phyloP scores from a whole-genome alignment of 2,888 invertebrate genomes.

The Gymnoscelis rufifasciata region DNA sequence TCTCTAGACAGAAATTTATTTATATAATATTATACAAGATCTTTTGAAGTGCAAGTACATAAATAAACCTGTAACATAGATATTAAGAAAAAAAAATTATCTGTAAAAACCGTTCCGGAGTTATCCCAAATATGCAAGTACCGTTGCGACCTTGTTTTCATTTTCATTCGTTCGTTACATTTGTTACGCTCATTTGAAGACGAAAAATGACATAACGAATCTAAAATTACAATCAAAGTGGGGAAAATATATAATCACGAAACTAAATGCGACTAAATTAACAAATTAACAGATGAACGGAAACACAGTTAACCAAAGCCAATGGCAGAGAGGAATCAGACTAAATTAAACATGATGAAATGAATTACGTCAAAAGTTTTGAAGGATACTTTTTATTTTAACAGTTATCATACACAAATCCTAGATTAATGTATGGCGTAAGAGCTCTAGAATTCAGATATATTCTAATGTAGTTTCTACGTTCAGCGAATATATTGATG shows the following conservation, averaged over 20 bases:
- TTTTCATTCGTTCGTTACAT: constrained; percentile 55
- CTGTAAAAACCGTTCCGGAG: constrained; percentile 29
- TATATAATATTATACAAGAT: too few relatives aligned
- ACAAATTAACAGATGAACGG: constrained; percentile 24
- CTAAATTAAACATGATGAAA: constrained; percentile 27
- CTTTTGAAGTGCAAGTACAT: too few relatives aligned
- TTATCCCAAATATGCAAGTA: constrained; percentile 61
- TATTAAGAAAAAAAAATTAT: not conserved
- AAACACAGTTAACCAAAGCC: constrained; percentile 16
- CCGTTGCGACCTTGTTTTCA: constrained; percentile 74
- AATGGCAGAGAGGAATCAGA: constrained; percentile 18
- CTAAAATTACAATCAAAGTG: constrained; percentile 18
- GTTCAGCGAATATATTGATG: constrained; percentile 31
- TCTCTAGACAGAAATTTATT: not conserved
- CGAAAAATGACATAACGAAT: constrained; percentile 49
- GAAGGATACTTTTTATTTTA: constrained; percentile 35
- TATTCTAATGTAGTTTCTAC: constrained; percentile 29
- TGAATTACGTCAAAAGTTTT: constrained; percentile 22
- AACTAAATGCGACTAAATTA: too few relatives aligned
- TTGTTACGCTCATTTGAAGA: constrained; percentile 44
- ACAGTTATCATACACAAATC: constrained; percentile 37
- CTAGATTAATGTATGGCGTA: constrained; percentile 37
- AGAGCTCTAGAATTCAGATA: constrained; percentile 36
- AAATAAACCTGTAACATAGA: not conserved
- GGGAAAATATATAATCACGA: constrained; percentile 15